phyloP scores from a whole-genome alignment of 2,113 vertebrate species.

The Oncorhynchus gorbuscha region DNA sequence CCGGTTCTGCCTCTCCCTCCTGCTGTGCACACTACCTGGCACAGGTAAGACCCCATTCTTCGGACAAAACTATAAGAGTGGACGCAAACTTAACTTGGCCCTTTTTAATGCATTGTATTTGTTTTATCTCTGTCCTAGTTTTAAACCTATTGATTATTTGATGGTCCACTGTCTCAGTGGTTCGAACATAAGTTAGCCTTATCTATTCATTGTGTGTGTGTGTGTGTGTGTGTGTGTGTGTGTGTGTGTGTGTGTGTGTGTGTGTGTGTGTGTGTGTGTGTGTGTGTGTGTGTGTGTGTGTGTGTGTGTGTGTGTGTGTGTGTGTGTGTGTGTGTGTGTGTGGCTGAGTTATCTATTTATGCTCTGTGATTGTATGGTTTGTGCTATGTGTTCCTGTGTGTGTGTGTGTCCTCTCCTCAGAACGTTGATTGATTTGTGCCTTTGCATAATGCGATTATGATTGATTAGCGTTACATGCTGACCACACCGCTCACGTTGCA shows the following conservation, averaged over 20 bases:
- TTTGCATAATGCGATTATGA: slow-evolving; percentile 56
- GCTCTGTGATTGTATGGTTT: background rate
- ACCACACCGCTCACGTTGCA: too few species aligned
- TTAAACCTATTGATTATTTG: slow-evolving; percentile 48
- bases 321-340: background rate
- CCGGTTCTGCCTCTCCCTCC: background rate
- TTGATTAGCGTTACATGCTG: slow-evolving; percentile 48
- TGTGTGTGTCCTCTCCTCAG: slow-evolving; percentile 19
- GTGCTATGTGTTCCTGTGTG: background rate
- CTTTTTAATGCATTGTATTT: slow-evolving; percentile 59
- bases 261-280: background rate
- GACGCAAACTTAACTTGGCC: background rate
- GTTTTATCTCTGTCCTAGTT: background rate
- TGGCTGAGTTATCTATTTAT: too few species aligned
- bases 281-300: background rate
- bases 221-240: slow-evolving; percentile 16
- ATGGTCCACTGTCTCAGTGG: background rate
- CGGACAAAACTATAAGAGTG: slow-evolving; percentile 35
- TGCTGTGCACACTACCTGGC: background rate
- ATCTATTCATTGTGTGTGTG: slow-evolving; percentile 3
- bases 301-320: too few species aligned
- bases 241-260: too few species aligned
- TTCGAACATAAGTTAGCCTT: slow-evolving; percentile 9
- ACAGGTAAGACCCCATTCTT: slow-evolving; percentile 1
- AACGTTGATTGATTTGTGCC: slow-evolving; percentile 38